A percentile compares a stretch with the other conserved stretches of the same genome.
Evolutionary conservation across 2,888 invertebrate species (phyloP).

Genomic region (Drosophila antonietae): DNA sequence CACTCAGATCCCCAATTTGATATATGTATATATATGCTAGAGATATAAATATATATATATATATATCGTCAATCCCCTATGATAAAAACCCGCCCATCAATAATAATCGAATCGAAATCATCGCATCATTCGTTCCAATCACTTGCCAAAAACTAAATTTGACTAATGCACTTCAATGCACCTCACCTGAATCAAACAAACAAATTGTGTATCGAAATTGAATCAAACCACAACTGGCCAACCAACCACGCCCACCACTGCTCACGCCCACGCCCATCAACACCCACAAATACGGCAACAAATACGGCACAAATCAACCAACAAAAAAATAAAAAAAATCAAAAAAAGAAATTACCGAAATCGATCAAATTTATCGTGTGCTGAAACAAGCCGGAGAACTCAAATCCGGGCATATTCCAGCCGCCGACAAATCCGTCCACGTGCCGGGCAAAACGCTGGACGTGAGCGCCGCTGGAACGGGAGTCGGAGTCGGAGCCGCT

Average conservation of each 20-base stretch:
- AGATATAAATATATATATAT: slow-evolving; percentile 13
- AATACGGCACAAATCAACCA: slow-evolving; percentile 59
- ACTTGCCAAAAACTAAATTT: slow-evolving; percentile 59
- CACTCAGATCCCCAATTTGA: neutral
- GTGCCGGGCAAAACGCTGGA: slow-evolving; percentile 61
- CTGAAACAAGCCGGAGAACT: slow-evolving; percentile 95
- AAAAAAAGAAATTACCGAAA: slow-evolving; percentile 86
- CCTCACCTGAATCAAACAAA: slow-evolving; percentile 48
- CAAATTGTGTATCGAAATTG: slow-evolving; percentile 40
- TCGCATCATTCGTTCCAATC: slow-evolving; percentile 47
- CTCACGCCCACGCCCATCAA: slow-evolving; percentile 45
- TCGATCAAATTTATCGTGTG: slow-evolving; percentile 97
- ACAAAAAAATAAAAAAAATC: slow-evolving; percentile 17
- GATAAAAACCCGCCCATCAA: slow-evolving; percentile 1
- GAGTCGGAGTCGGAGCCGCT: slow-evolving; percentile 18
- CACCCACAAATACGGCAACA: slow-evolving; percentile 47
- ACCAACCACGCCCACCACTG: slow-evolving; percentile 45
- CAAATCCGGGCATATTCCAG: slow-evolving; percentile 87
- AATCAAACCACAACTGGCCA: slow-evolving; percentile 50
- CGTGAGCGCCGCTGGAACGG: slow-evolving; percentile 34
- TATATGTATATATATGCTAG: neutral
- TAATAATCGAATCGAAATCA: slow-evolving; percentile 27
- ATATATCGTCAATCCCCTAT: neutral
- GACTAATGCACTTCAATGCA: slow-evolving; percentile 77
- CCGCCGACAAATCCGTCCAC: slow-evolving; percentile 83